Conservation (phyloP, 2,888 invertebrate genomes). For the Meiosimyza decipiens region DNA sequence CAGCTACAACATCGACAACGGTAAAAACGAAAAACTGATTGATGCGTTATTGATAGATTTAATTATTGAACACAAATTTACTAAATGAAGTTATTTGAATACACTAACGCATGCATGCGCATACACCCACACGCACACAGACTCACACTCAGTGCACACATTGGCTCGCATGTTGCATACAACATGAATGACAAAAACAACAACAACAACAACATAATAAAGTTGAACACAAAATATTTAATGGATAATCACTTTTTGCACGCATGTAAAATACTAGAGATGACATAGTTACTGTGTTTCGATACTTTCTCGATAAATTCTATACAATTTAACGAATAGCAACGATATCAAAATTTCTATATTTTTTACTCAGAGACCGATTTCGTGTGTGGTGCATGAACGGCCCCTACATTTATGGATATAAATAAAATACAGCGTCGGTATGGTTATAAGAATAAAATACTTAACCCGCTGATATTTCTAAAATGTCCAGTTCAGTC, state of each 20-base stretch:
- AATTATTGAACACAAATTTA: conserved; percentile 41
- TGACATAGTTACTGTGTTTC: conserved; percentile 12
- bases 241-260: conserved; percentile 27
- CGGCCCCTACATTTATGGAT: too few species aligned
- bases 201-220: neutral
- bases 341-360: too few species aligned
- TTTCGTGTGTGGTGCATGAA: neutral
- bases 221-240: conserved; percentile 20
- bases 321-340: too few species aligned
- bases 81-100: conserved; percentile 26
- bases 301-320: conserved; percentile 5
- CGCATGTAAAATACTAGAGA: conserved; percentile 1
- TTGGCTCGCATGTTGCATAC: conserved; percentile 1
- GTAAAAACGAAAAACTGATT: conserved; percentile 26
- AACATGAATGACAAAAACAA: neutral
- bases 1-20: conserved; percentile 13
- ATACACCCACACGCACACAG: neutral
- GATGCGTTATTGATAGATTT: conserved; percentile 43
- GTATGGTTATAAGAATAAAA: too few species aligned
- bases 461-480: too few species aligned
- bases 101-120: neutral
- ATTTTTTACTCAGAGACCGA: too few species aligned
- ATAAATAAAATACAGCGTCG: too few species aligned
- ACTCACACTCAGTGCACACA: neutral
- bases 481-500: too few species aligned